Evolutionary conservation across 2,888 invertebrate species (phyloP).

Genomic region (Spisula subtruncata): DNA sequence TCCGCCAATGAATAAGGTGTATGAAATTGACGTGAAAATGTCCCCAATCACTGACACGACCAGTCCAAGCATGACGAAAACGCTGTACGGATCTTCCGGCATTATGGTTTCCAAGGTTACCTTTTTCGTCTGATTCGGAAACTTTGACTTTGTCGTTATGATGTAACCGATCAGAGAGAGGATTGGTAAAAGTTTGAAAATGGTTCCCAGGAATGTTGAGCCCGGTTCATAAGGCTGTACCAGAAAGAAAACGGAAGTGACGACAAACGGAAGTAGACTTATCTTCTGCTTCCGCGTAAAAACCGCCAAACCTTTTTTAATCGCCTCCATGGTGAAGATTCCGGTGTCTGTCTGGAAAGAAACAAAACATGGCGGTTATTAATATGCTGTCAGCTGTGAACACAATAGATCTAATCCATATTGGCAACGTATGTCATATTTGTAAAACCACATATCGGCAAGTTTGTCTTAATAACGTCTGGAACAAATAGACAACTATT

Average conservation of each 20-base stretch:
- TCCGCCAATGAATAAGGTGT: slow-evolving; percentile 76
- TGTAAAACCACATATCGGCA: no score
- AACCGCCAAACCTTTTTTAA: slow-evolving; percentile 61
- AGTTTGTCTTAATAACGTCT: background rate
- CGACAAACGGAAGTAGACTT: slow-evolving; percentile 76
- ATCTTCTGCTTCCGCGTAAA: slow-evolving; percentile 65
- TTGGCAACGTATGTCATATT: no score
- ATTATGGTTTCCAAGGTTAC: slow-evolving; percentile 60
- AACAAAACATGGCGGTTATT: background rate
- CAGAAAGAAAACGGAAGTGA: slow-evolving; percentile 68
- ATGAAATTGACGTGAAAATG: slow-evolving; percentile 56
- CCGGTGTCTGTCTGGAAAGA: background rate
- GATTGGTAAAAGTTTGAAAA: slow-evolving; percentile 81
- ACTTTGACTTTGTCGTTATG: slow-evolving; percentile 59
- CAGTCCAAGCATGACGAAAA: slow-evolving; percentile 73
- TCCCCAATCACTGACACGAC: slow-evolving; percentile 78
- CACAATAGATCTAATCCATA: no score
- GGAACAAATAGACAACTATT: background rate
- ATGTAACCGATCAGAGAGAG: slow-evolving; percentile 76
- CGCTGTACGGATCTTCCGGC: slow-evolving; percentile 71
- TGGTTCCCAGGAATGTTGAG: slow-evolving; percentile 72
- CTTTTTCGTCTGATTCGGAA: slow-evolving; percentile 59
- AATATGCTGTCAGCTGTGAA: no score
- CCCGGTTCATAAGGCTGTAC: slow-evolving; percentile 74
- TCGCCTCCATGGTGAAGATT: slow-evolving; percentile 59